A percentile compares a stretch with the other conserved stretches of the same genome.
These are phyloP conservation scores for Campylomormyrus tamandua DNA, from an alignment of 2,113 vertebrate species.

Conservation along the genomic window DNA sequence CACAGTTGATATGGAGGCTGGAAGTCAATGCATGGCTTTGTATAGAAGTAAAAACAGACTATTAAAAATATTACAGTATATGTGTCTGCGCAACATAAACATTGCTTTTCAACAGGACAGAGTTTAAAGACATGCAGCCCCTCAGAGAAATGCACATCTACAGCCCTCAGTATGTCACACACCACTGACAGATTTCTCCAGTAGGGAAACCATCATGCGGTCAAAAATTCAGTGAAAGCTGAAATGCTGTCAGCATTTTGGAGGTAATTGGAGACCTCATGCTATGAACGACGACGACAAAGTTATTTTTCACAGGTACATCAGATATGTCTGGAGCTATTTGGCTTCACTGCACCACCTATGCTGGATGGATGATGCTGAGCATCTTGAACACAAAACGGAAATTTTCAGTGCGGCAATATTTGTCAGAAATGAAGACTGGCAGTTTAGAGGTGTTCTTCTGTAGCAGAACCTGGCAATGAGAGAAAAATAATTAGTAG, in stretches of 20 bases:
- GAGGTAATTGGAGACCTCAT: slow-evolving; percentile 16
- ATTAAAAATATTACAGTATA: not conserved
- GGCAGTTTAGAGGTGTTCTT: not conserved
- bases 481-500: not conserved
- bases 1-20: not conserved
- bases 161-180: not conserved
- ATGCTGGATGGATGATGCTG: not conserved
- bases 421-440: not conserved
- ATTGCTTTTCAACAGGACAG: not conserved
- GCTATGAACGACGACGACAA: slow-evolving; percentile 4
- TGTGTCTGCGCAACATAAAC: not conserved
- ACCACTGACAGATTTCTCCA: not conserved
- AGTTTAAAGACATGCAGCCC: not conserved
- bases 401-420: too few species aligned
- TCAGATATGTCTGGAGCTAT: not conserved
- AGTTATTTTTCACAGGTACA: not conserved
- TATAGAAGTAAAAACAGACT: not conserved
- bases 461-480: not conserved
- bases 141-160: not conserved
- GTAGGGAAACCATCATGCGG: not conserved
- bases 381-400: not conserved
- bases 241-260: slow-evolving; percentile 15
- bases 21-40: not conserved
- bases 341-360: not conserved
- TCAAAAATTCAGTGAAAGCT: slow-evolving; percentile 2